Percentiles rank a stretch among this genome's conserved stretches.
phyloP scores from a whole-genome alignment of 2,113 vertebrate genomes.

The Pseudopodoces humilis region DNA sequence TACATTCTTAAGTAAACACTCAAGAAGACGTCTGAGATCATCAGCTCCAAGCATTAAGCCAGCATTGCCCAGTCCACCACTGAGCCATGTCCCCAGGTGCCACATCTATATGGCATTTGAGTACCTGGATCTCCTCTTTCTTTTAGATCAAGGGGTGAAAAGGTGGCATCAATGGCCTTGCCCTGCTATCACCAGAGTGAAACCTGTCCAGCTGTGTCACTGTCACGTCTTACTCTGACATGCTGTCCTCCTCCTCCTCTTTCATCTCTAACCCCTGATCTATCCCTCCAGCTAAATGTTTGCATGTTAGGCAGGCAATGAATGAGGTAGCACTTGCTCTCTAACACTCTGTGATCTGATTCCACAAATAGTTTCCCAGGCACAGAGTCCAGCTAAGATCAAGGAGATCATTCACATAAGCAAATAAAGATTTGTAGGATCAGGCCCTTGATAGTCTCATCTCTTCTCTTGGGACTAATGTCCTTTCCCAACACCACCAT shows the following conservation, averaged over 20 bases:
- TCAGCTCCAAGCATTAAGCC: background rate
- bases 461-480: background rate
- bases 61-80: background rate
- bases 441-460: background rate
- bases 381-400: background rate
- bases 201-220: background rate
- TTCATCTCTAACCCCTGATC: background rate
- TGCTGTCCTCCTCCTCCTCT: background rate
- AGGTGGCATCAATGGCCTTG: background rate
- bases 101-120: background rate
- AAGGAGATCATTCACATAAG: constrained; percentile 46
- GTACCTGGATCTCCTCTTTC: background rate
- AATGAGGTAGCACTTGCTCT: background rate
- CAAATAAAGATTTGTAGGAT: constrained; percentile 45
- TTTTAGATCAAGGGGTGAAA: background rate
- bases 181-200: background rate
- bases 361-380: constrained; percentile 27
- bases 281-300: background rate
- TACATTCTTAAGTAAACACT: background rate
- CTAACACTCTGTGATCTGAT: background rate
- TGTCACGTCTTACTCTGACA: background rate
- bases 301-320: background rate
- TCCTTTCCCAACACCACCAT: constrained; percentile 3
- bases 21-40: background rate
- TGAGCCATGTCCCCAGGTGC: background rate